phyloP scores from a whole-genome alignment of 2,113 vertebrate genomes.

The Entelurus aequoreus region DNA sequence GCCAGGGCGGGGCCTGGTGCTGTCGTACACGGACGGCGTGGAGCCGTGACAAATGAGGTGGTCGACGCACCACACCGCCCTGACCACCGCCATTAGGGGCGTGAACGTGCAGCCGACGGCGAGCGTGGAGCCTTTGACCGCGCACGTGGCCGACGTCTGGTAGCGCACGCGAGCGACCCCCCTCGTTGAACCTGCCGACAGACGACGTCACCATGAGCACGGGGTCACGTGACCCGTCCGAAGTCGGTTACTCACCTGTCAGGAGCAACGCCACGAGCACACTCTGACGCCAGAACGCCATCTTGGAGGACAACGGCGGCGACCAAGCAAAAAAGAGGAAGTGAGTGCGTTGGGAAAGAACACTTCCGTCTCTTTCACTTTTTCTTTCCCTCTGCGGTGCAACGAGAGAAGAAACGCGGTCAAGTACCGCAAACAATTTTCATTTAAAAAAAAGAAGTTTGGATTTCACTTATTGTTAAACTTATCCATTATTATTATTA shows the following conservation, averaged over 20 bases:
- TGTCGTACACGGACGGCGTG: constrained; percentile 19
- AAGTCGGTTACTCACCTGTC: no score
- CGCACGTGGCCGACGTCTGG: constrained; percentile 1
- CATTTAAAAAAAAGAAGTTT: neutral
- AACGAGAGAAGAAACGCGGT: no score
- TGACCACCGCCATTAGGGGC: rapidly evolving
- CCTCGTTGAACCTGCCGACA: neutral
- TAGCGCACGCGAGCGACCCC: rapidly evolving
- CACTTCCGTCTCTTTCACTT: neutral
- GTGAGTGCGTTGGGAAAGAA: no score
- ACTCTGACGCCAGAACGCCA: no score
- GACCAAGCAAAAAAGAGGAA: no score
- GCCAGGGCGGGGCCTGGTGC: rapidly evolving
- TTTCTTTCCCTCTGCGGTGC: no score
- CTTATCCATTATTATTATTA: no score
- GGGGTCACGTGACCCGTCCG: no score
- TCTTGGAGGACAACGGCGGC: no score
- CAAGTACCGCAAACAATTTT: no score
- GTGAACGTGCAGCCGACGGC: constrained; percentile 20
- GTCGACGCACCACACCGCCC: constrained; percentile 10
- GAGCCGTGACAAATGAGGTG: rapidly evolving
- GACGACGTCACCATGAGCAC: no score
- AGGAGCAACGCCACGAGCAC: no score
- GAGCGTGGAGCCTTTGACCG: constrained; percentile 6
- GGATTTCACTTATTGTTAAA: constrained; percentile 27